phyloP scores from a whole-genome alignment of 2,888 invertebrate genomes.

The Ormyrus pomaceus region DNA sequence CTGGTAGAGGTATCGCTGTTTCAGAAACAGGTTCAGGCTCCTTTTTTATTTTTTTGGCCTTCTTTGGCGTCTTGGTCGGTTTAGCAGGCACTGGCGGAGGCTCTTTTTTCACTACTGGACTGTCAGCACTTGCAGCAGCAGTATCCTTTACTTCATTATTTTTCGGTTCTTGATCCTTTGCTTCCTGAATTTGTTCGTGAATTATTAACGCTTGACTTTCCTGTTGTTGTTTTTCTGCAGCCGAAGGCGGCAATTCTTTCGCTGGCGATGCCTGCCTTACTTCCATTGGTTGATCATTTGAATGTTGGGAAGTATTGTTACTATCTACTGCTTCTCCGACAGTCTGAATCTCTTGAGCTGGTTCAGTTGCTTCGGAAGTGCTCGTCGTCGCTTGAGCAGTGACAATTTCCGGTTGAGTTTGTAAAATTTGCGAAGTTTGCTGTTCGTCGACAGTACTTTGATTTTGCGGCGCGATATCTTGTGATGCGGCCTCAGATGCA shows the following conservation, averaged over 20 bases:
- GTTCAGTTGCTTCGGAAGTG: conserved; percentile 9
- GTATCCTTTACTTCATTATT: no score
- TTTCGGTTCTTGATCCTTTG: not conserved
- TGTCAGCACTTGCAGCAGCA: not conserved
- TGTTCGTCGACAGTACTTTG: not conserved
- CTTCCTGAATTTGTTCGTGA: conserved; percentile 43
- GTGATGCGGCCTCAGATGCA: conserved; percentile 10
- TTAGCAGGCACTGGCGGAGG: conserved; percentile 54
- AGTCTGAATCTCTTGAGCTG: conserved; percentile 25
- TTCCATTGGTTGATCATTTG: conserved; percentile 32
- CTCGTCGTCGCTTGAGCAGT: not conserved
- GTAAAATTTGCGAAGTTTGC: not conserved
- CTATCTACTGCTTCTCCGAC: conserved; percentile 26
- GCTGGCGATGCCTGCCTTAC: conserved; percentile 47
- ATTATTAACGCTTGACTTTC: conserved; percentile 14
- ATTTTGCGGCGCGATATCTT: not conserved
- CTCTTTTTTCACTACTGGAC: conserved; percentile 13
- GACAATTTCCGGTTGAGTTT: conserved; percentile 16
- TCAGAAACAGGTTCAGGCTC: conserved; percentile 66
- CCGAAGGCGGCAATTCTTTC: conserved; percentile 35
- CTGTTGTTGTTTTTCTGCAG: conserved; percentile 11
- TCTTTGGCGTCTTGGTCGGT: conserved; percentile 65
- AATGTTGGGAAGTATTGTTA: not conserved
- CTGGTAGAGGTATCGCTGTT: conserved; percentile 71
- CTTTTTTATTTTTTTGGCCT: conserved; percentile 67